Conservation (phyloP, 1,140 invertebrate species). For the Agraylea sexmaculata region DNA sequence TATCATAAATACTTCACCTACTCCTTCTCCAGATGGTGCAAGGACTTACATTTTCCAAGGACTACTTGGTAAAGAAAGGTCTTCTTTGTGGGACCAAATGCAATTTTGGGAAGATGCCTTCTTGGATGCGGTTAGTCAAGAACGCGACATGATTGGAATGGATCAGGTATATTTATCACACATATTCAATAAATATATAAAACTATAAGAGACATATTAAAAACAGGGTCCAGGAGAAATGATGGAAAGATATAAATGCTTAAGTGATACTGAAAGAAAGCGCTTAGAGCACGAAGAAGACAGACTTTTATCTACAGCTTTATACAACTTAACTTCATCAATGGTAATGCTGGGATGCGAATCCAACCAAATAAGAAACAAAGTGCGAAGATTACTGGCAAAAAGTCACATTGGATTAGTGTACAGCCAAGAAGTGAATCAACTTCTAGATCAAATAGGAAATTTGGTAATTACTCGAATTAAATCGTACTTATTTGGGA, state of each 20-base stretch:
- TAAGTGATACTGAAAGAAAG: slow-evolving; percentile 91
- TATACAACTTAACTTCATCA: slow-evolving; percentile 94
- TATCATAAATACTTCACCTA: slow-evolving; percentile 70
- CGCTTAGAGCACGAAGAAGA: slow-evolving; percentile 97
- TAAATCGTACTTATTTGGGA: slow-evolving; percentile 1
- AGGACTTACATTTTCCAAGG: slow-evolving; percentile 90
- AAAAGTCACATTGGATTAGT: slow-evolving; percentile 97
- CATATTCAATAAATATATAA: slow-evolving; percentile 3
- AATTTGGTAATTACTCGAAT: slow-evolving; percentile 60
- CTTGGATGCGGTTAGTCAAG: slow-evolving; percentile 96
- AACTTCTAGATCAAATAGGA: slow-evolving; percentile 88
- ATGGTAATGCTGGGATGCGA: slow-evolving; percentile 90
- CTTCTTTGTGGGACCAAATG: slow-evolving; percentile 97
- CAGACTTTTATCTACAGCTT: slow-evolving; percentile 82
- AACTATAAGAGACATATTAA: slow-evolving; percentile 2
- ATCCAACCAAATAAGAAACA: slow-evolving; percentile 77
- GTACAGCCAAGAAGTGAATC: slow-evolving; percentile 95
- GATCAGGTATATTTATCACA: slow-evolving; percentile 62
- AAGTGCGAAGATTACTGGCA: slow-evolving; percentile 85
- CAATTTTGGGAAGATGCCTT: slow-evolving; percentile 99
- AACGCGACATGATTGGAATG: slow-evolving; percentile 98
- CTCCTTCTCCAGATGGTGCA: slow-evolving; percentile 73
- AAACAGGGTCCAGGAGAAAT: slow-evolving; percentile 82
- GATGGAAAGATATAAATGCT: slow-evolving; percentile 94
- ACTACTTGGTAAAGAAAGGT: slow-evolving; percentile 51